Evolutionary conservation across 1,140 invertebrate species (phyloP), one percentile per base, ranked within the genome.

Genomic region (Bombus huntii): DNA sequence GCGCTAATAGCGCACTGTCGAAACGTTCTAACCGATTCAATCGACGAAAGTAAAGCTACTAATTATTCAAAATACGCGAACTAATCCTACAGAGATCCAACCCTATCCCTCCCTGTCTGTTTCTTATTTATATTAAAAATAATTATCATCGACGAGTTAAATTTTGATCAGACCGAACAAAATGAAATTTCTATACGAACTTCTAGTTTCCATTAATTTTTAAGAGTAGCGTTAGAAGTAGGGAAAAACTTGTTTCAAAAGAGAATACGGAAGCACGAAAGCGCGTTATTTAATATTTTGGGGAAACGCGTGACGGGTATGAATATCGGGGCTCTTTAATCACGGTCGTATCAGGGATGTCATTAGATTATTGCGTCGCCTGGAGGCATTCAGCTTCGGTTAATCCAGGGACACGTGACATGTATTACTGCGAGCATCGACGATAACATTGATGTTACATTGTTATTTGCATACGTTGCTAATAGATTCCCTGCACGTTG

Each of bases 291-390:
- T 65, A 42, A n/a, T 10, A 31, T 57, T 47, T 66, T 39, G 5
- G 74, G n/a, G 44, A 25, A 25, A 31, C 22, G n/a, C 37, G n/a
- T 25, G 42, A 12, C 37, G 8, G 59, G 53, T 78, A 28, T 76
- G 42, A 84, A 84, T 79, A 80, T 44, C 22, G 18, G 22, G 68
- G 68, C 31, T 85, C 68, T 80, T 80, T 70, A 85, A 85, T 85
- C 76, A 85, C 34, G 68, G 34, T 15, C 42, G 76, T 71, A 65
- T 80, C 57, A 72, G 83, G 68, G 77, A 53, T 77, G 53, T 72
- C 53, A 85, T 85, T 85, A 80, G 83, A 85, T 85, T 85, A 85
- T 80, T 85, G 68, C 76, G 28, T 72, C 83, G 76, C 83, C 77
- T 73, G 68, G 15, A 85, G 83, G 76, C 42, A 72, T 85, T 85